phyloP scores from a whole-genome alignment of 2,113 vertebrate genomes.

The Pelodiscus sinensis region DNA sequence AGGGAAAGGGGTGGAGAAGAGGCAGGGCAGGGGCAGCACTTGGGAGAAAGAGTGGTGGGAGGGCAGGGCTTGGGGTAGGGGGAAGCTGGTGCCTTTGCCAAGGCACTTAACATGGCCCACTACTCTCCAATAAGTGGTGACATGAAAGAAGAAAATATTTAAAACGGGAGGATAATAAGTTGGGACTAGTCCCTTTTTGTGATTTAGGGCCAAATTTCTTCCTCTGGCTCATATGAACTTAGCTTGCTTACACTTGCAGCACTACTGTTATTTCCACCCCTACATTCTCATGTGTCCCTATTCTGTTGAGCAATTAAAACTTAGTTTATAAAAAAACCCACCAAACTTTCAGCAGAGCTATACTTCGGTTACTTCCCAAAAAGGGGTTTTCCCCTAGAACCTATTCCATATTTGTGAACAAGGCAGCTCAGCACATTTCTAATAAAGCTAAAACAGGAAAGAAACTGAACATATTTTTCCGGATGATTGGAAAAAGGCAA shows the following conservation, averaged over 20 bases:
- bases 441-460: not conserved
- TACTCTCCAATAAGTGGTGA: accelerated
- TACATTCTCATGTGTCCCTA: not conserved
- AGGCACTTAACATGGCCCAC: accelerated
- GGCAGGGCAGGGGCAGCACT: too few species aligned
- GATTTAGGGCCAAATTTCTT: not conserved
- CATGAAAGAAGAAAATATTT: accelerated
- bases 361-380: not conserved
- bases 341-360: not conserved
- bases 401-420: accelerated
- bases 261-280: not conserved
- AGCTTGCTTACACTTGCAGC: not conserved
- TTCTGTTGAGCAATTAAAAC: not conserved
- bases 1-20: too few species aligned
- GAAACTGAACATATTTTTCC: not conserved
- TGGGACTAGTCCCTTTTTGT: not conserved
- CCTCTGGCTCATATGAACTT: not conserved
- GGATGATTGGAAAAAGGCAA: too few species aligned
- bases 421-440: not conserved
- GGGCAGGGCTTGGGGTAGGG: too few species aligned
- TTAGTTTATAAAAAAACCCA: not conserved
- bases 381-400: not conserved
- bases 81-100: too few species aligned
- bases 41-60: too few species aligned
- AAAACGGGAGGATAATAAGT: accelerated